A percentile compares a stretch with the other conserved stretches of the same genome.
Evolutionary conservation across 1,140 invertebrate genomes (phyloP).

Genomic region (Drosophila chauvacae): DNA sequence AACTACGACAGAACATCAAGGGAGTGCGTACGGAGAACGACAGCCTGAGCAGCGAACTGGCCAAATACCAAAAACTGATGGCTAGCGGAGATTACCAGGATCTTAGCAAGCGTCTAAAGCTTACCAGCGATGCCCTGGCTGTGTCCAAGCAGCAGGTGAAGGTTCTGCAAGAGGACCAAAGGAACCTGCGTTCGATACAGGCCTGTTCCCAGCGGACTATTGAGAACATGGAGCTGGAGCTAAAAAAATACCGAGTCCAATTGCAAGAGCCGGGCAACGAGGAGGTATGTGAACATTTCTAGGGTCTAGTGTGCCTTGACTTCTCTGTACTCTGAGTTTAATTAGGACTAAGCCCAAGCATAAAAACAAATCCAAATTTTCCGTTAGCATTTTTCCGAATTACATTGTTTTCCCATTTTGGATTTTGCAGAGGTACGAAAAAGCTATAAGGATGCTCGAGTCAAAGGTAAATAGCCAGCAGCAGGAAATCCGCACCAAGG

Average conservation of each 20-base stretch:
- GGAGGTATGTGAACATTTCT: slow-evolving; percentile 22
- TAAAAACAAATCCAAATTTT: slow-evolving; percentile 7
- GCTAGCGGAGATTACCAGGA: slow-evolving; percentile 15
- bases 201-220: slow-evolving; percentile 63
- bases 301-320: slow-evolving; percentile 16
- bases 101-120: slow-evolving; percentile 32
- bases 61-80: slow-evolving; percentile 17
- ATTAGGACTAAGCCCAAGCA: not conserved
- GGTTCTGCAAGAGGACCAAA: slow-evolving; percentile 53
- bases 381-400: not conserved
- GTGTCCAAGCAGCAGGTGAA: slow-evolving; percentile 62
- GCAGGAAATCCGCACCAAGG: slow-evolving; percentile 60
- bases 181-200: slow-evolving; percentile 37
- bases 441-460: slow-evolving; percentile 51
- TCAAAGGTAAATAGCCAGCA: slow-evolving; percentile 36
- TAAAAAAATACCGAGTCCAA: slow-evolving; percentile 63
- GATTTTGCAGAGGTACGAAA: slow-evolving; percentile 48
- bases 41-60: slow-evolving; percentile 31
- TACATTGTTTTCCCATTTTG: slow-evolving; percentile 4
- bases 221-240: slow-evolving; percentile 65
- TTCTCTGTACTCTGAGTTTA: not conserved
- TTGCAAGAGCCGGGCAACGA: slow-evolving; percentile 31
- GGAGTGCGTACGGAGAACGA: slow-evolving; percentile 60
- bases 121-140: slow-evolving; percentile 56
- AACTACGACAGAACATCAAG: slow-evolving; percentile 36